Percentiles rank a stretch among this genome's conserved stretches.
phyloP scores from a whole-genome alignment of 2,797 vertebrate genomes.

The Myotis daubentonii region DNA sequence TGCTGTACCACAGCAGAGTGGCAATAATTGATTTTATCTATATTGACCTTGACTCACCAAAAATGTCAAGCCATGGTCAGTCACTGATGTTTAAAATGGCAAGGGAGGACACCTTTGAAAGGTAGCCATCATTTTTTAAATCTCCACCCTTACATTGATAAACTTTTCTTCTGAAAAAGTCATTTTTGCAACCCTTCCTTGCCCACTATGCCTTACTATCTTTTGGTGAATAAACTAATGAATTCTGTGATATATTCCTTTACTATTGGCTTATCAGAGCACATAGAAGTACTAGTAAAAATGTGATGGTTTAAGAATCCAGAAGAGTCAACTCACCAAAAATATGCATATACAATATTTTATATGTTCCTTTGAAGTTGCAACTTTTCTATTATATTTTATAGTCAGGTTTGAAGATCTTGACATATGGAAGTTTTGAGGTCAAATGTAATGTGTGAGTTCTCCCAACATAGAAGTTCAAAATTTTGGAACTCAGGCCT shows the following conservation, averaged over 20 bases:
- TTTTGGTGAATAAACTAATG: background rate
- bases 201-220: background rate
- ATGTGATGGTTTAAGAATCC: background rate
- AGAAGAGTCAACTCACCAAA: background rate
- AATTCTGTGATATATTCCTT: background rate
- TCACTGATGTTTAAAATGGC: background rate
- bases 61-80: background rate
- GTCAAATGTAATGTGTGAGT: background rate
- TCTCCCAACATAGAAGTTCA: background rate
- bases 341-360: background rate
- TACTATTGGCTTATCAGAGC: background rate
- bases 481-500: background rate
- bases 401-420: background rate
- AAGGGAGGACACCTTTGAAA: background rate
- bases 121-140: background rate
- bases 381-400: background rate
- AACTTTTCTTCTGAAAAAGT: background rate
- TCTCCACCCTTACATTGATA: background rate
- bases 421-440: background rate
- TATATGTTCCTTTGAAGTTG: background rate
- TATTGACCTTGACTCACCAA: background rate
- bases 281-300: background rate
- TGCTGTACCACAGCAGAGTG: background rate
- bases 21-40: background rate
- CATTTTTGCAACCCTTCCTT: background rate